These are phyloP conservation scores for Oncorhynchus mykiss DNA, from an alignment of 2,113 vertebrate species.

Conservation along the genomic window DNA sequence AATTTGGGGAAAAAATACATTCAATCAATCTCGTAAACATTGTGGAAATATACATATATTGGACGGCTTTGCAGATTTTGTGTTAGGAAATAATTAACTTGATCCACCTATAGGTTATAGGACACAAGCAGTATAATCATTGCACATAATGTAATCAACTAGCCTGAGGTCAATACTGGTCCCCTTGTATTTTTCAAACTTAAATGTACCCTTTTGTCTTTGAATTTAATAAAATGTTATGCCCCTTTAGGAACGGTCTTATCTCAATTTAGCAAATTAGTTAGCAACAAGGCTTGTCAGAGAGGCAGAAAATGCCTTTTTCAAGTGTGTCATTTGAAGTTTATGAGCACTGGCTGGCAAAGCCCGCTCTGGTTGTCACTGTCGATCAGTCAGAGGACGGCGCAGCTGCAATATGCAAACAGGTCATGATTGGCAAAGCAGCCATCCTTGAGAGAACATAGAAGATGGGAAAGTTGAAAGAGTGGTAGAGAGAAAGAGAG, in stretches of 20 bases:
- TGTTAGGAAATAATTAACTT: no score
- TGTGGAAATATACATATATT: no score
- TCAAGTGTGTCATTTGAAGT: conserved; percentile 10
- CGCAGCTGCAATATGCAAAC: not conserved
- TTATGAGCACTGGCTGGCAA: not conserved
- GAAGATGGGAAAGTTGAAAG: not conserved
- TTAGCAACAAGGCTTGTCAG: conserved; percentile 12
- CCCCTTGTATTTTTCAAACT: not conserved
- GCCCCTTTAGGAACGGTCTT: not conserved
- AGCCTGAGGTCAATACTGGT: no score
- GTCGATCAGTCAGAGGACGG: not conserved
- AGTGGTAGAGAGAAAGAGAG: no score
- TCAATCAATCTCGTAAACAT: no score
- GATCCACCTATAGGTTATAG: no score
- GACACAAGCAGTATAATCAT: no score
- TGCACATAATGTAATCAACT: no score
- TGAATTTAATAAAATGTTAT: not conserved
- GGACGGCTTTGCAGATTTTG: no score
- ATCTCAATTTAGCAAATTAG: not conserved
- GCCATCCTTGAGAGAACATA: conserved; percentile 29
- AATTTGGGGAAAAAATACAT: no score
- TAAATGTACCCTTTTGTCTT: not conserved
- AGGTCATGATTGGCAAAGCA: conserved; percentile 7
- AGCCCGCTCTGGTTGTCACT: conserved; percentile 24
- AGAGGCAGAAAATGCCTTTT: conserved; percentile 5